Base-by-base conservation (phyloP, 2,888 invertebrate species). In the Poecilus cupreus region DNA sequence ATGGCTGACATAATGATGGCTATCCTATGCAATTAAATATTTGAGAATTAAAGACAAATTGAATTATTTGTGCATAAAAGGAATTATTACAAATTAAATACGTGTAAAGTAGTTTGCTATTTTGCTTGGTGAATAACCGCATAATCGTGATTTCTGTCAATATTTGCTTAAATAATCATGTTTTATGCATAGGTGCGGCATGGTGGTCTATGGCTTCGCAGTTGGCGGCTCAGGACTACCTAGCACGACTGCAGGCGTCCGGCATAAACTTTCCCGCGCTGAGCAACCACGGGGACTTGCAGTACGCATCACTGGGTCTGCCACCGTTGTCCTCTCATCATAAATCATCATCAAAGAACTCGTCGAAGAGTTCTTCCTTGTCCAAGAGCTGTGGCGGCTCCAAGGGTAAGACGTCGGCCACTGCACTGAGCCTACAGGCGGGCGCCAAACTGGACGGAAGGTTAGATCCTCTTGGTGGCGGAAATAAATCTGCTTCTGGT, bases 191-290 rank as follows among this genome's bases (percentile, higher is more conserved):
- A 95, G 96, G 95, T 89, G 94, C 94, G 85, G 94, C 95, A 81
- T 96, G 96, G 96, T 96, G 96, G 96, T 95, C 95, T 20, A 96
- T 96, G 95, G 96, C 96, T 51, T 94, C 94, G 26, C 96, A 96
- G 88, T 90, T 96, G 85, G 96, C 96, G 39, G 96, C 96, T 0
- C 96, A 96, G 88, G 96, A 96, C 89, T 96, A 96, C 89, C 92
- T 96, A 84, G 95, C 95, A 64, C 92, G 96, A 82, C 90, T 96
- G 84, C 96, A 96, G 88, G 95, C 95, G 2, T 94, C 95, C 6
- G 95, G 95, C 20, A 88, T 96, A 81, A 92, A 92, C 86, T 94
- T 96, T 89, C 92, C 95, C 0, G 32, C 32, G 32, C 89, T 91
- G 80, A 89, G 90, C 70, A 91, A 90, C 87, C 91, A 87, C 85